Evolutionary conservation across 2,113 vertebrate species (phyloP).

Genomic region (Hiodon alosoides): DNA sequence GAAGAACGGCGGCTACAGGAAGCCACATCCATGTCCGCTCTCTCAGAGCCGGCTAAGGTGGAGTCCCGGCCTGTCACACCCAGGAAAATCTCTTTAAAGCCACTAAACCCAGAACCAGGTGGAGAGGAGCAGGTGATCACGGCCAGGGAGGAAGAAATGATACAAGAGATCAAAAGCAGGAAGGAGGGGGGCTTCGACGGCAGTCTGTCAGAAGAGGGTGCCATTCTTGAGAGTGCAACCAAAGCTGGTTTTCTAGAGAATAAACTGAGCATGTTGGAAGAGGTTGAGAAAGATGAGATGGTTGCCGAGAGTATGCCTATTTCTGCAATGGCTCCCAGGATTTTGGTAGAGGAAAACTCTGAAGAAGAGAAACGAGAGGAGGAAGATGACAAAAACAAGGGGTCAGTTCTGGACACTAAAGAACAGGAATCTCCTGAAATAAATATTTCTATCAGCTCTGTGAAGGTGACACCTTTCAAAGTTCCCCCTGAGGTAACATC

Average conservation of each 20-base stretch:
- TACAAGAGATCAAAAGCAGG: conserved; percentile 26
- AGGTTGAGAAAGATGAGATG: conserved; percentile 49
- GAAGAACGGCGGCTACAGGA: conserved; percentile 79
- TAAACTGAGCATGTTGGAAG: conserved; percentile 59
- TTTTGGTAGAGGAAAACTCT: conserved; percentile 41
- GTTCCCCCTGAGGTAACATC: conserved; percentile 31
- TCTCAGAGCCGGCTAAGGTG: conserved; percentile 66
- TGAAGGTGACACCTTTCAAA: conserved; percentile 40
- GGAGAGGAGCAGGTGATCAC: conserved; percentile 32
- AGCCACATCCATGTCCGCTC: conserved; percentile 84
- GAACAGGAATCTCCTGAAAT: conserved; percentile 50
- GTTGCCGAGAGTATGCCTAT: conserved; percentile 17
- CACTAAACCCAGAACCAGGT: conserved; percentile 37
- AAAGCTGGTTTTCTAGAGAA: conserved; percentile 57
- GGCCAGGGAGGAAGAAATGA: conserved; percentile 47
- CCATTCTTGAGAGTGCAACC: conserved; percentile 35
- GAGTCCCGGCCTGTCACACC: conserved; percentile 66
- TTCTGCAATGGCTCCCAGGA: conserved; percentile 38
- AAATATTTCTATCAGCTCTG: conserved; percentile 46
- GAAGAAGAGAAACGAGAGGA: conserved; percentile 30
- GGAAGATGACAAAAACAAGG: conserved; percentile 35
- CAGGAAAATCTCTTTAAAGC: conserved; percentile 46
- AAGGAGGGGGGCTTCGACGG: conserved; percentile 34
- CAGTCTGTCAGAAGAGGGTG: conserved; percentile 28
- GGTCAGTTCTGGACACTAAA: conserved; percentile 31